These are phyloP conservation scores for Anhinga anhinga DNA, from an alignment of 2,113 vertebrate genomes.

Conservation along the genomic window DNA sequence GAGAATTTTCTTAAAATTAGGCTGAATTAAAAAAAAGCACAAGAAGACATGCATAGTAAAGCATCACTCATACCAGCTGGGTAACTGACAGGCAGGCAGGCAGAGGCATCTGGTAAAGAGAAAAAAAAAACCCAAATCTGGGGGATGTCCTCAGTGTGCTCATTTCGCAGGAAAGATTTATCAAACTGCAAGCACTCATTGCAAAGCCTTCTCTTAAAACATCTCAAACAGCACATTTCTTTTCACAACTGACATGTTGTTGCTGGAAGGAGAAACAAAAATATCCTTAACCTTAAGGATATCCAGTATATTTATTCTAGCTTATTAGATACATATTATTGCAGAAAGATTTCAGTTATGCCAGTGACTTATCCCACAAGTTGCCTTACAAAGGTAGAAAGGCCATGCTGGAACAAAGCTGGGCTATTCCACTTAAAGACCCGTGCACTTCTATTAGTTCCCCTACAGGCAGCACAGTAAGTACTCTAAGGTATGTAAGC, in stretches of 20 bases:
- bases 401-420: background rate
- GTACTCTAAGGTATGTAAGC: background rate
- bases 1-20: background rate
- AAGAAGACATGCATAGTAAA: background rate
- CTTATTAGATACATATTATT: background rate
- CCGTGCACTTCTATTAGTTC: accelerated
- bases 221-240: background rate
- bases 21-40: background rate
- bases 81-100: background rate
- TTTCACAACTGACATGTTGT: background rate
- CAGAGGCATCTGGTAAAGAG: background rate
- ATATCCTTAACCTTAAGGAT: background rate
- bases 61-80: background rate
- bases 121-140: background rate
- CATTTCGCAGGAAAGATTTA: background rate
- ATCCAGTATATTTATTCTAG: background rate
- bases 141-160: background rate
- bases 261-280: background rate
- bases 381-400: background rate
- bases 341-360: background rate
- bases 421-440: background rate
- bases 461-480: background rate
- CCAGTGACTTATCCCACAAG: background rate
- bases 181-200: background rate
- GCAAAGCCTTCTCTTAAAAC: background rate